Base-by-base conservation (phyloP, 2,113 vertebrate species). In the Silurus glanis region DNA sequence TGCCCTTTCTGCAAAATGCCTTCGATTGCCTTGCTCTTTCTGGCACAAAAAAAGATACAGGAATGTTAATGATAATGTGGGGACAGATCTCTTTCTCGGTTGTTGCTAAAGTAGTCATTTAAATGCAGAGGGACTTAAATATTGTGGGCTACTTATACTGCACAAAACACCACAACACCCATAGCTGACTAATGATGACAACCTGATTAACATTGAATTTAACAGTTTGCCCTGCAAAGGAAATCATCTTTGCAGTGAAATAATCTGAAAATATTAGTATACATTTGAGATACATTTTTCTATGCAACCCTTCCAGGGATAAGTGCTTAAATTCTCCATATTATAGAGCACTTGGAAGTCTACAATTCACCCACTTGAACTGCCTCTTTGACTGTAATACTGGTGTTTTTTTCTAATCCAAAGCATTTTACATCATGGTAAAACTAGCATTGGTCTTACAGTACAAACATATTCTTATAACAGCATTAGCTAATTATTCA, bases 201-300 rank as follows among this genome's bases (percentile, higher is more conserved):
- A 47, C 59, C 62, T 67, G 80, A 85, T 59, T 85, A 69, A 76
- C 62, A 71, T 69, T 12, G 49, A 45, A 85, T 47, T 28, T 56
- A 45, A 67, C 78, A 79, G 76, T 10, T 17, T 58, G 1, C 6
- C n/a, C 13, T 66, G 37, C 37, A 37, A 16, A 53, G 13, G 3
- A 66, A 9, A 10, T 25, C 61, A n/a, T 47, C 21, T 3, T n/a
- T 66, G 47, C 13, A 82, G 23, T 82, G 80, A 51, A 66, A 64
- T 81, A 17, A 19, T 49, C 19, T 21, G 45, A 74, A 74, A 74
- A 74, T 16, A 21, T 49, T 74, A 9, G 45, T 49, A 49, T 49
- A 21, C 45, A 49, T 74, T 72, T 16, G 16, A 47, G 69, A 72
- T 17, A 37, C 37, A 69, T 69, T 6, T 37, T 37, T 37, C 66